Evolutionary conservation across 2,888 invertebrate species (phyloP), one percentile per base, ranked within the genome.

Genomic region (Athetis lepigone): DNA sequence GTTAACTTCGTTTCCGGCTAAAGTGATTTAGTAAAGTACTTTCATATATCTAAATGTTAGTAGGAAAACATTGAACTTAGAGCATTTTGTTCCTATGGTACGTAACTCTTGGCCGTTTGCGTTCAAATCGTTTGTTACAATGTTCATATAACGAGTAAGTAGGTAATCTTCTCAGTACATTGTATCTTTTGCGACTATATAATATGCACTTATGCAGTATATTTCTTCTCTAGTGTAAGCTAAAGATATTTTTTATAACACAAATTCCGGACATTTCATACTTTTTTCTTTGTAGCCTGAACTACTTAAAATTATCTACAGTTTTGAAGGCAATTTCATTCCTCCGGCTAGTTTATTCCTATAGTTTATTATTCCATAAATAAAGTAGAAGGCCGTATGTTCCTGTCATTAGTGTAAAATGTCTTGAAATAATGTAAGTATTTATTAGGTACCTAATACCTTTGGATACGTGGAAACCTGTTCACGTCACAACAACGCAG

Each of bases 1-100:
- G 56, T 67, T 43, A 43, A 72, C 64, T 76, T 67, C 51, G 45
- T 63, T 75, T 65, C 62, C 62, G 54, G 57, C 47, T 54, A 49
- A 62, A 66, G 69, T 61, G 60, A 68, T 75, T 73, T 64, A 47
- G 25, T 13, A 58, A 66, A 69, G 62, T 64, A n/a, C n/a, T n/a
- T n/a, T n/a, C n/a, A n/a, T n/a, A 75, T 75, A 58, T 54, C 36
- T 71, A 67, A 71, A 74, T 54, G 58, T 61, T 68, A 40, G 59
- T 18, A 43, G 13, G 43, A 37, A 51, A 55, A 60, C 42, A 47
- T 65, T 70, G 33, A 56, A 63, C 46, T 54, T 74, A 19, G 42
- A 66, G 25, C 40, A 46, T 78, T 69, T 63, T 55, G 46, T 71
- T 59, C 50, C 42, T 42, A n/a, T 60, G 39, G 63, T 63, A 33